Percentiles rank a stretch among this genome's conserved stretches.
Evolutionary conservation across 2,888 invertebrate genomes (phyloP).

Genomic region (Yponomeuta plumbellus): DNA sequence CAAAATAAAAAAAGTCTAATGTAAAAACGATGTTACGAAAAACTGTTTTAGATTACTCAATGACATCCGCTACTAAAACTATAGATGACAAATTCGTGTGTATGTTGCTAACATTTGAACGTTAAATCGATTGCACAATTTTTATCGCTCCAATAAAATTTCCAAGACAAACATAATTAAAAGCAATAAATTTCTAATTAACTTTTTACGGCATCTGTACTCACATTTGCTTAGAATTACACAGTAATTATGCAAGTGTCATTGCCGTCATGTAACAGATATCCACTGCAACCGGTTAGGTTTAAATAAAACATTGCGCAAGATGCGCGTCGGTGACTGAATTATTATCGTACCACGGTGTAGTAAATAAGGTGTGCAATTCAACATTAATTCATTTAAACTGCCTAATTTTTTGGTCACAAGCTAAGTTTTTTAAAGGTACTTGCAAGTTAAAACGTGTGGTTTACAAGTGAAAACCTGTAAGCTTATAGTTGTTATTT

Average conservation of each 20-base stretch:
- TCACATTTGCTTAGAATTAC: not conserved
- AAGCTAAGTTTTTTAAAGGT: no score
- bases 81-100: no score
- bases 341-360: not conserved
- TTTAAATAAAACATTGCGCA: constrained; percentile 5
- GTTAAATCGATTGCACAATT: not conserved
- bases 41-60: no score
- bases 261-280: constrained; percentile 51
- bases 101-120: not conserved
- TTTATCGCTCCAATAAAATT: not conserved
- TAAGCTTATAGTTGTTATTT: no score
- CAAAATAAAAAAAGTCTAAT: no score
- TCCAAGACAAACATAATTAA: not conserved
- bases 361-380: not conserved
- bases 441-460: no score
- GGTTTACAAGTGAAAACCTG: no score
- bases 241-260: constrained; percentile 50
- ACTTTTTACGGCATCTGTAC: constrained; percentile 4
- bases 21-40: no score
- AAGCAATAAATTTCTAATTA: not conserved
- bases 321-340: not conserved
- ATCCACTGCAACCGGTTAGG: constrained; percentile 31
- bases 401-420: no score
- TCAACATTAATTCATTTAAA: no score
- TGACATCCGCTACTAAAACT: no score